A percentile compares a stretch with the other conserved stretches of the same genome.
Conservation (phyloP, 2,888 invertebrate genomes). For the Troides aeacus region DNA sequence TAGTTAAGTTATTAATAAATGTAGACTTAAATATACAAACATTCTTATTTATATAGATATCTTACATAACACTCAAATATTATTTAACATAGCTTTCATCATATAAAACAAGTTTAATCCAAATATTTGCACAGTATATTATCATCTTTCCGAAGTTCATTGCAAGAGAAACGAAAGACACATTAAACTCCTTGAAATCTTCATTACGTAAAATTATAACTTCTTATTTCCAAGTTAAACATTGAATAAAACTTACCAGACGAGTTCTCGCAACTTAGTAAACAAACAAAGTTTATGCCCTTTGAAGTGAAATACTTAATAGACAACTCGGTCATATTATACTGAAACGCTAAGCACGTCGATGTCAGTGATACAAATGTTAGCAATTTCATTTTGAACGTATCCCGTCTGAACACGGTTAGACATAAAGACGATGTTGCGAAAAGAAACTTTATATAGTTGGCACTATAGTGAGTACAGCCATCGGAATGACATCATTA, state of each 20-base stretch:
- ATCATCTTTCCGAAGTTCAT: no score
- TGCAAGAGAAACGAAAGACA: background rate
- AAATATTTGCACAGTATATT: no score
- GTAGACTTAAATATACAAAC: no score
- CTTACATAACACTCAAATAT: no score
- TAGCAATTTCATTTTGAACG: constrained; percentile 14
- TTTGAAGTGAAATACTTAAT: constrained; percentile 10
- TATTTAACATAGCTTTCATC: no score
- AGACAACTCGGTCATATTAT: constrained; percentile 5
- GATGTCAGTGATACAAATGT: background rate
- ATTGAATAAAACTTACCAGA: constrained; percentile 3
- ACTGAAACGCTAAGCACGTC: background rate
- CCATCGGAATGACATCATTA: background rate
- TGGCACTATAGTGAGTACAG: background rate
- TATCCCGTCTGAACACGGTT: background rate
- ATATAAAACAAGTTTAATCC: no score
- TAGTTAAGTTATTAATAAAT: no score
- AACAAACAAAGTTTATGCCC: constrained; percentile 7
- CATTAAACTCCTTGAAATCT: background rate
- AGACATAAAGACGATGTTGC: background rate
- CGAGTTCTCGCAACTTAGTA: constrained; percentile 4
- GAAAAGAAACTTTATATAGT: constrained; percentile 10
- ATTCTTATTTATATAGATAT: no score
- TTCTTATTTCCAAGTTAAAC: background rate
- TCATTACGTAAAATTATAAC: background rate